Conservation (phyloP, 2,113 vertebrate genomes). For the Tringa solitaria region DNA sequence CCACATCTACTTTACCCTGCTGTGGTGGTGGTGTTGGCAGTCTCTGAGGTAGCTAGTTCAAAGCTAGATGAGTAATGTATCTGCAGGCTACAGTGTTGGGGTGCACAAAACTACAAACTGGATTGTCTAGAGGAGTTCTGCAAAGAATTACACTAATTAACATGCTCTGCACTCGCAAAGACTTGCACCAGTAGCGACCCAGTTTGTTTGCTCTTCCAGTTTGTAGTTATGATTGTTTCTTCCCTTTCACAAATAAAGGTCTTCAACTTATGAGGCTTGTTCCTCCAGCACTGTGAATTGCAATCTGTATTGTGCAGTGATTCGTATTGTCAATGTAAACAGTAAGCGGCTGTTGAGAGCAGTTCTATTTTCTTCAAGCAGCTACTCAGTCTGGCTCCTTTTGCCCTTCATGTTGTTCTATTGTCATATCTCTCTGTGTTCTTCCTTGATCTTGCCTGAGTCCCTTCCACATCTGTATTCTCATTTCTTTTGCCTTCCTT, state of each 20-base stretch:
- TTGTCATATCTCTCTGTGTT: not conserved
- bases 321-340: not conserved
- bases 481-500: not conserved
- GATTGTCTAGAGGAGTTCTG: not conserved
- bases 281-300: not conserved
- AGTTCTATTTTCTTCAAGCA: not conserved
- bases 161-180: fast-evolving
- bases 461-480: not conserved
- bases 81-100: not conserved
- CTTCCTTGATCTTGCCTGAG: not conserved
- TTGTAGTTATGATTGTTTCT: not conserved
- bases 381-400: not conserved
- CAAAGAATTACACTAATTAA: not conserved
- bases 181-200: not conserved
- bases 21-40: not conserved
- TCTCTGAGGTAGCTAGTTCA: not conserved
- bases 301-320: not conserved
- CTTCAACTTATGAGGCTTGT: not conserved
- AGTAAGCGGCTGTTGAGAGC: not conserved
- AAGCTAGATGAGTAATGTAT: not conserved
- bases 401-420: not conserved
- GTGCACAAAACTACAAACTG: not conserved
- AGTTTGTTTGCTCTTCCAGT: not conserved
- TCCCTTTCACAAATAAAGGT: not conserved
- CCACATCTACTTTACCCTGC: not conserved